Percentiles rank a stretch among this genome's conserved stretches.
These are phyloP conservation scores for Lordiphosa collinella DNA, from an alignment of 1,140 invertebrate genomes.

Conservation along the genomic window DNA sequence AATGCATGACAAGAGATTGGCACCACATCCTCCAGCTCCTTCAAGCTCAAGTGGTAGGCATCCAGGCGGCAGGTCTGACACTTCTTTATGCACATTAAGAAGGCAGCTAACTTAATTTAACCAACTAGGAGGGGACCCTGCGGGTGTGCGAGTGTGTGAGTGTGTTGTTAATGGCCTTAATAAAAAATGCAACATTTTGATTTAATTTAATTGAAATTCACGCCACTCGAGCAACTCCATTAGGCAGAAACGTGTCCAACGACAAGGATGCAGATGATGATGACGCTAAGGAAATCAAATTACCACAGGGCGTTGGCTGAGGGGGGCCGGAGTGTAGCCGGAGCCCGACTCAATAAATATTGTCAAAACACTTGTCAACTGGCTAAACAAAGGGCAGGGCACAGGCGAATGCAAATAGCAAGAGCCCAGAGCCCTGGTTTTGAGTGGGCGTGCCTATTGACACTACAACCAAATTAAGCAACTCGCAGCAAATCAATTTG, in stretches of 20 bases:
- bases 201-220: slow-evolving; percentile 78
- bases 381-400: slow-evolving; percentile 57
- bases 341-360: slow-evolving; percentile 64
- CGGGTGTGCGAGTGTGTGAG: slow-evolving; percentile 2
- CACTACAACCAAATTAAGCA: slow-evolving; percentile 33
- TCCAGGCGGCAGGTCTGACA: slow-evolving; percentile 28
- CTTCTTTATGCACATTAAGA: slow-evolving; percentile 72
- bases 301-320: slow-evolving; percentile 18
- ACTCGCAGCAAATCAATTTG: slow-evolving; percentile 70
- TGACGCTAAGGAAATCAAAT: slow-evolving; percentile 61
- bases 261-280: slow-evolving; percentile 52
- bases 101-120: slow-evolving; percentile 65
- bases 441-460: slow-evolving; percentile 52
- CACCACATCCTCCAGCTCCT: neutral
- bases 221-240: slow-evolving; percentile 77
- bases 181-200: slow-evolving; percentile 78
- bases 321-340: neutral
- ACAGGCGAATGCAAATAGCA: slow-evolving; percentile 21
- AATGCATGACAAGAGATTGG: slow-evolving; percentile 5
- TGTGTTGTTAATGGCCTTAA: slow-evolving; percentile 66
- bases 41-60: slow-evolving; percentile 38
- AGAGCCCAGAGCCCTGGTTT: slow-evolving; percentile 6
- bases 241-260: slow-evolving; percentile 75
- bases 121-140: slow-evolving; percentile 41
- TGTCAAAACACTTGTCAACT: slow-evolving; percentile 78